phyloP scores from a whole-genome alignment of 2,888 invertebrate species.

The Oxytorus armatus region DNA sequence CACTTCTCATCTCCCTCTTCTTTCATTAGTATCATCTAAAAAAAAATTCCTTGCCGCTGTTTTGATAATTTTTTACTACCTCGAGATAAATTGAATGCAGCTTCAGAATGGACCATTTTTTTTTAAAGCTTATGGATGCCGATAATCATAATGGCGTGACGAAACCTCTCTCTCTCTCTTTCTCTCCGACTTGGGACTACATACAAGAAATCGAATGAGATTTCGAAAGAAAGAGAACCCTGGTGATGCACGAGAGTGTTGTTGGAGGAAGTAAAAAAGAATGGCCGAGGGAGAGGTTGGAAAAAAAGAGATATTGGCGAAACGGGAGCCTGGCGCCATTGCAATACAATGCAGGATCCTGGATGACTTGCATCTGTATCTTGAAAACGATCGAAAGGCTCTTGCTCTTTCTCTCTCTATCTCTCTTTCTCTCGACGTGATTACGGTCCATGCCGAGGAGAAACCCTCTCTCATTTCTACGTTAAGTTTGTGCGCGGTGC shows the following conservation, averaged over 20 bases:
- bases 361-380: constrained; percentile 82
- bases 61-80: not conserved
- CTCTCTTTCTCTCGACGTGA: constrained; percentile 27
- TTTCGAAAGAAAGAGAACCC: constrained; percentile 22
- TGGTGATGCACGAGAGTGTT: constrained; percentile 5
- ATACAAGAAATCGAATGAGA: constrained; percentile 55
- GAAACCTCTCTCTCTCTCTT: constrained; percentile 7
- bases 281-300: constrained; percentile 50
- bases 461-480: constrained; percentile 26
- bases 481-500: constrained; percentile 21
- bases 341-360: constrained; percentile 78
- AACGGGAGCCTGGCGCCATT: constrained; percentile 83
- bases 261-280: constrained; percentile 35
- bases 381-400: constrained; percentile 56
- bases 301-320: constrained; percentile 62
- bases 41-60: not conserved
- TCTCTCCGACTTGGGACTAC: not conserved
- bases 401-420: constrained; percentile 43
- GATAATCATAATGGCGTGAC: constrained; percentile 52
- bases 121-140: constrained; percentile 44
- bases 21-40: not conserved
- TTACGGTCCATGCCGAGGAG: constrained; percentile 36
- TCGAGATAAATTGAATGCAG: not conserved
- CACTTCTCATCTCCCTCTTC: not conserved
- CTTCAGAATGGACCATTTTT: not conserved